Conservation (phyloP, 2,113 vertebrate genomes). For the Poeciliopsis occidentalis region DNA sequence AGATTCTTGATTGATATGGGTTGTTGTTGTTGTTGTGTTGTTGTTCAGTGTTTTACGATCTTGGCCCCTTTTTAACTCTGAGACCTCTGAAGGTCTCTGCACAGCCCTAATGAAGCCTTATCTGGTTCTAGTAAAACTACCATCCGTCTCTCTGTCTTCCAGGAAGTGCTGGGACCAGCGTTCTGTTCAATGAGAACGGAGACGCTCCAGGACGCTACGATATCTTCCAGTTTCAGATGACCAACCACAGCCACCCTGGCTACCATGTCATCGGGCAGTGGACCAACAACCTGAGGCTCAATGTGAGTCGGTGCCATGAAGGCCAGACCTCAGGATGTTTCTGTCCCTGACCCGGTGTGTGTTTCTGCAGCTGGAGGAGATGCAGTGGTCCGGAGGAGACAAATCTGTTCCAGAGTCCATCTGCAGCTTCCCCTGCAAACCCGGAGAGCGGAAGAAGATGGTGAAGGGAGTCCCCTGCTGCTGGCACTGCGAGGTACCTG, state of each 20-base stretch:
- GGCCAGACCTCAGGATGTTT: background rate
- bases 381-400: conserved; percentile 85
- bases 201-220: conserved; percentile 92
- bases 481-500: conserved; percentile 84
- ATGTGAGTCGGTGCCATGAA: conserved; percentile 67
- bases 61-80: too few species aligned
- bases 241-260: conserved; percentile 83
- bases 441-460: conserved; percentile 86
- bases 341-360: background rate
- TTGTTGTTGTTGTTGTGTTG: too few species aligned
- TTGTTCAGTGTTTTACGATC: too few species aligned
- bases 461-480: conserved; percentile 87
- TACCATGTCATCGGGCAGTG: conserved; percentile 89
- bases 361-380: conserved; percentile 80
- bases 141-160: background rate
- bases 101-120: too few species aligned
- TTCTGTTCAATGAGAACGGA: conserved; percentile 92
- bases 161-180: conserved; percentile 90
- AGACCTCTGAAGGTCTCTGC: too few species aligned
- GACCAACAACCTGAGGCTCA: conserved; percentile 86
- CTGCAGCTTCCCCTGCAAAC: conserved; percentile 86
- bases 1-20: too few species aligned
- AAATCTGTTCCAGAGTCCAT: conserved; percentile 80
- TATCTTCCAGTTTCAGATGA: conserved; percentile 93
- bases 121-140: background rate